Conservation (phyloP, 2,113 vertebrate species). For the Bagarius yarrelli region DNA sequence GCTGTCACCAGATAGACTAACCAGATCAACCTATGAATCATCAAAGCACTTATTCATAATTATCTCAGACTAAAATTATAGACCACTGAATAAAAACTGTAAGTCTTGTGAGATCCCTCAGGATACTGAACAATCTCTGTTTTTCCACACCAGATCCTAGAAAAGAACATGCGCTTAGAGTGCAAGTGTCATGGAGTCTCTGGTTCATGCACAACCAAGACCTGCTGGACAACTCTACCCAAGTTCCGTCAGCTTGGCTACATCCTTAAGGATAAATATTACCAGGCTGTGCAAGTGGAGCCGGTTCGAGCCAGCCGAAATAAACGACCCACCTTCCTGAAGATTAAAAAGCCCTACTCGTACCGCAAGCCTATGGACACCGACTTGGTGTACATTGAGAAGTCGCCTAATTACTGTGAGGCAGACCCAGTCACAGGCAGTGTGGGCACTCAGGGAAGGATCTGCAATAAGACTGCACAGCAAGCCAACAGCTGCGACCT, state of each 20-base stretch:
- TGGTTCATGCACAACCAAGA: conserved; percentile 93
- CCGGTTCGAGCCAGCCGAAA: conserved; percentile 87
- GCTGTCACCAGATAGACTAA: conserved; percentile 46
- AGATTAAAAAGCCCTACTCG: conserved; percentile 90
- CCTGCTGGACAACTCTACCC: conserved; percentile 92
- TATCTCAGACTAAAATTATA: conserved; percentile 45
- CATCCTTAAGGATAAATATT: conserved; percentile 92
- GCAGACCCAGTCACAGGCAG: conserved; percentile 87
- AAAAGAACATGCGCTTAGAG: conserved; percentile 91
- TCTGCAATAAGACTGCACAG: conserved; percentile 91
- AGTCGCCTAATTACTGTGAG: conserved; percentile 94
- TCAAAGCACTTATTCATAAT: conserved; percentile 41
- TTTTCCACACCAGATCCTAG: conserved; percentile 76
- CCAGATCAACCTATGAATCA: conserved; percentile 42
- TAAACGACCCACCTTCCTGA: conserved; percentile 91
- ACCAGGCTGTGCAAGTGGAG: conserved; percentile 88
- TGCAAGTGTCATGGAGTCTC: conserved; percentile 95
- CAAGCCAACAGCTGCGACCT: conserved; percentile 89
- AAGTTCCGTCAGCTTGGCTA: conserved; percentile 93
- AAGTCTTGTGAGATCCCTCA: conserved; percentile 19
- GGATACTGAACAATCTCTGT: conserved; percentile 21
- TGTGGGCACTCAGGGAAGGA: conserved; percentile 87
- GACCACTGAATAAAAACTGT: conserved; percentile 22
- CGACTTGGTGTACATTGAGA: conserved; percentile 92
- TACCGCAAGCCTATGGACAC: conserved; percentile 93